Percentiles rank a stretch among this genome's conserved stretches.
phyloP scores from a whole-genome alignment of 2,113 vertebrate genomes.

The Lampris incognitus region DNA sequence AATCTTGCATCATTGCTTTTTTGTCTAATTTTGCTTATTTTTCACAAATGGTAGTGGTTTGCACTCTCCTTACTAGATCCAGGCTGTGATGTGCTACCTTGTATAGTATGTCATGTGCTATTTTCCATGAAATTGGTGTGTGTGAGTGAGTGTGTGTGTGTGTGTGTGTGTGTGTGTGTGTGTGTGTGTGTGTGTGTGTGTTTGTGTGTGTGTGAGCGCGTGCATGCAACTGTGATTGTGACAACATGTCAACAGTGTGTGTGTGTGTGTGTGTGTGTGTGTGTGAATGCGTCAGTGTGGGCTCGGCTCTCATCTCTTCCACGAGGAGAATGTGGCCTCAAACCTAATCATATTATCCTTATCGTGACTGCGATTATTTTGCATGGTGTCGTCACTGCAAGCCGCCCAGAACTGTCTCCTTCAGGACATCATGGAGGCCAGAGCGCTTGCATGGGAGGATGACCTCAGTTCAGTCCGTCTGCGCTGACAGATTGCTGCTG shows the following conservation, averaged over 20 bases:
- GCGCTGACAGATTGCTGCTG: slow-evolving; percentile 58
- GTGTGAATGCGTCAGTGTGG: too few relatives aligned
- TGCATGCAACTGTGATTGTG: not conserved
- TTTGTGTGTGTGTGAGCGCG: not conserved
- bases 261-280: not conserved
- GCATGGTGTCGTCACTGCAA: slow-evolving; percentile 3
- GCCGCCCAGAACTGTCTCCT: slow-evolving; percentile 14
- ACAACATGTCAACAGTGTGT: too few relatives aligned
- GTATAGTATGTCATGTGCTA: too few relatives aligned
- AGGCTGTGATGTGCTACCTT: too few relatives aligned
- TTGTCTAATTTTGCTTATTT: slow-evolving; percentile 9
- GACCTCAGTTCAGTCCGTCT: slow-evolving; percentile 54
- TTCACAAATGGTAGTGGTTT: slow-evolving; percentile 4
- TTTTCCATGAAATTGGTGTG: too few relatives aligned
- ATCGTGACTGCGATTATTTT: slow-evolving; percentile 11
- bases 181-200: not conserved
- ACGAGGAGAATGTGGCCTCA: not conserved
- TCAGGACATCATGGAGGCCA: slow-evolving; percentile 20
- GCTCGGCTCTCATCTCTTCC: not conserved
- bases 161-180: not conserved
- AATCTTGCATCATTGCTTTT: slow-evolving; percentile 7
- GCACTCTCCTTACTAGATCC: not conserved
- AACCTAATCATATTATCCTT: not conserved
- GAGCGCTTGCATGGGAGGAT: slow-evolving; percentile 40
- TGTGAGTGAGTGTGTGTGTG: too few relatives aligned